phyloP scores from a whole-genome alignment of 35 echinoderm and acorn worm genomes.

The Hemicentrotus pulcherrimus region DNA sequence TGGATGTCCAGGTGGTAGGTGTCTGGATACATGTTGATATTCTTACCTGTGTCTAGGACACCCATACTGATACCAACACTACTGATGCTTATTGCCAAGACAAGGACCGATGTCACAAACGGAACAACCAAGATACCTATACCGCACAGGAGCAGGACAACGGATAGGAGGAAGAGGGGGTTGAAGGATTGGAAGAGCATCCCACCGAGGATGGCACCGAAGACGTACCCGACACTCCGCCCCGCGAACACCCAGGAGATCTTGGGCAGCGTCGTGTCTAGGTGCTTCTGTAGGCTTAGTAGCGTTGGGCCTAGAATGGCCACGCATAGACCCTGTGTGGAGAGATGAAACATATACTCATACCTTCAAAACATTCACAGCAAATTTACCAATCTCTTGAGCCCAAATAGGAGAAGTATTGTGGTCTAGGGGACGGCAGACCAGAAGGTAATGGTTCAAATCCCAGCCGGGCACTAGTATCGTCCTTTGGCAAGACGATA shows the following conservation, averaged over 20 bases:
- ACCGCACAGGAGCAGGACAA: constrained; percentile 40
- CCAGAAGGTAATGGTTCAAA: too few species aligned
- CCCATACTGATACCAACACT: constrained; percentile 62
- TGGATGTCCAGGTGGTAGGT: too few species aligned
- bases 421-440: too few species aligned
- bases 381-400: too few species aligned
- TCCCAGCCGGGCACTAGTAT: too few species aligned
- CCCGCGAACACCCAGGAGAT: constrained; percentile 60
- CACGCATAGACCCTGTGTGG: constrained; percentile 45
- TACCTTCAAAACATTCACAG: too few species aligned
- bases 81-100: background rate
- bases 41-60: constrained; percentile 62
- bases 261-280: constrained; percentile 6
- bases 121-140: constrained; percentile 35
- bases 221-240: constrained; percentile 49
- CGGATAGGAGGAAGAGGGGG: constrained; percentile 43
- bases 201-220: constrained; percentile 47
- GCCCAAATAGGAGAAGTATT: too few species aligned
- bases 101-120: background rate
- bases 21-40: background rate
- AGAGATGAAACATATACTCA: background rate
- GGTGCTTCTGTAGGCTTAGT: background rate
- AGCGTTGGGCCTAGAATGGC: constrained; percentile 58
- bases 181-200: constrained; percentile 53
- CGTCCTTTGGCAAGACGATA: too few species aligned